Evolutionary conservation across 2,113 vertebrate species (phyloP).

Genomic region (Merops nubicus): DNA sequence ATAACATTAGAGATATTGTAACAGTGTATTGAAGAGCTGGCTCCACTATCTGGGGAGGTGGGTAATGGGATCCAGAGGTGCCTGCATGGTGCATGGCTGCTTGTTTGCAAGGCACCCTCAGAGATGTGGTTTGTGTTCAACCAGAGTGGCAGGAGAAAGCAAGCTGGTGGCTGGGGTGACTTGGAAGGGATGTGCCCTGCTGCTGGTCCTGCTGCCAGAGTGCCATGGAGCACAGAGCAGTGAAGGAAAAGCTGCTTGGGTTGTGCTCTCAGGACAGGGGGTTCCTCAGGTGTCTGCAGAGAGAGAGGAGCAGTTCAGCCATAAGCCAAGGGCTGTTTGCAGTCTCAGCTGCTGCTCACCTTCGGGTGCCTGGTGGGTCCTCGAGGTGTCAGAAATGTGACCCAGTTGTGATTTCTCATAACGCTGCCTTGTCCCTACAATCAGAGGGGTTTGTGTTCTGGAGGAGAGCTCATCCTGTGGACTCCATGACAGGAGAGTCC

Average conservation of each 20-base stretch:
- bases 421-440: neutral
- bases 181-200: neutral
- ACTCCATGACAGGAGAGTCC: neutral
- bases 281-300: neutral
- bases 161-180: neutral
- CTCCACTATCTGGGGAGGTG: neutral
- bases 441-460: neutral
- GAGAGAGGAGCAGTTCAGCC: no score
- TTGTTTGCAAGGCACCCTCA: neutral
- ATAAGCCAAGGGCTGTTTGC: neutral
- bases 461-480: neutral
- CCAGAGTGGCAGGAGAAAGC: neutral
- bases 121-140: neutral
- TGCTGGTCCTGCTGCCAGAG: neutral
- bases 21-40: neutral
- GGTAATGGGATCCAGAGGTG: neutral
- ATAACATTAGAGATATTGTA: neutral
- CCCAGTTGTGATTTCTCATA: neutral
- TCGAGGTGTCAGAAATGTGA: neutral
- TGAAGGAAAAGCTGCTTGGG: neutral
- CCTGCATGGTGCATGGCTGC: accelerated
- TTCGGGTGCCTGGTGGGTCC: neutral
- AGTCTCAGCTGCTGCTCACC: neutral
- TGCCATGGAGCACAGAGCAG: no score
- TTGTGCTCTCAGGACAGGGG: neutral